Conservation (phyloP, 2,888 invertebrate genomes). For the Dimorphilus gyrociliatus region DNA sequence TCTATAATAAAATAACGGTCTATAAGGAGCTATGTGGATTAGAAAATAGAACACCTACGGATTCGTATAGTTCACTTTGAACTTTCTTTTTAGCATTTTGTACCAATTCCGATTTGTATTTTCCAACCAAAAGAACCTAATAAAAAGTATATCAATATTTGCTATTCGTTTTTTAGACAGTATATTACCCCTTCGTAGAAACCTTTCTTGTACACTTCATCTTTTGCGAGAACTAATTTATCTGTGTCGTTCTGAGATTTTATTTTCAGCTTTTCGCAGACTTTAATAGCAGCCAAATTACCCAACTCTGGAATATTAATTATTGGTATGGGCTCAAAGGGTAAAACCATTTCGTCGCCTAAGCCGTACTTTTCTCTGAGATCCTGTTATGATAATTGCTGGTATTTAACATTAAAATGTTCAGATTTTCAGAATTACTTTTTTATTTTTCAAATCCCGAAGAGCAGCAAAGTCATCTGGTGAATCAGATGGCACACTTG, state of each 20-base stretch:
- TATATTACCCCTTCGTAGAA: conserved; percentile 54
- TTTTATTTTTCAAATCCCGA: conserved; percentile 80
- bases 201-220: conserved; percentile 81
- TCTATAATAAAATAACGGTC: conserved; percentile 5
- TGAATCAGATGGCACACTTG: conserved; percentile 93
- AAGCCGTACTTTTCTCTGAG: conserved; percentile 82
- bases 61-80: conserved; percentile 52
- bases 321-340: conserved; percentile 58
- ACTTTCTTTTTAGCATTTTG: conserved; percentile 82
- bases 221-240: conserved; percentile 83
- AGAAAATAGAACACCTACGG: conserved; percentile 2
- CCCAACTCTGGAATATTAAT: conserved; percentile 80
- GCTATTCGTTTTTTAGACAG: background rate
- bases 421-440: no score
- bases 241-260: conserved; percentile 93
- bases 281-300: conserved; percentile 60
- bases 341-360: conserved; percentile 59
- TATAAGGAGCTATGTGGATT: background rate
- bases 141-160: conserved; percentile 5
- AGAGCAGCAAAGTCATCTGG: conserved; percentile 96
- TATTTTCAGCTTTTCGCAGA: conserved; percentile 77
- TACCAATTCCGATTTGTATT: conserved; percentile 71
- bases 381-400: conserved; percentile 42
- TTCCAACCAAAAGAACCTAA: conserved; percentile 61
- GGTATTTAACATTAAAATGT: no score